Conservation (phyloP, 2,113 vertebrate genomes). For the Erythrocercus mccallii region DNA sequence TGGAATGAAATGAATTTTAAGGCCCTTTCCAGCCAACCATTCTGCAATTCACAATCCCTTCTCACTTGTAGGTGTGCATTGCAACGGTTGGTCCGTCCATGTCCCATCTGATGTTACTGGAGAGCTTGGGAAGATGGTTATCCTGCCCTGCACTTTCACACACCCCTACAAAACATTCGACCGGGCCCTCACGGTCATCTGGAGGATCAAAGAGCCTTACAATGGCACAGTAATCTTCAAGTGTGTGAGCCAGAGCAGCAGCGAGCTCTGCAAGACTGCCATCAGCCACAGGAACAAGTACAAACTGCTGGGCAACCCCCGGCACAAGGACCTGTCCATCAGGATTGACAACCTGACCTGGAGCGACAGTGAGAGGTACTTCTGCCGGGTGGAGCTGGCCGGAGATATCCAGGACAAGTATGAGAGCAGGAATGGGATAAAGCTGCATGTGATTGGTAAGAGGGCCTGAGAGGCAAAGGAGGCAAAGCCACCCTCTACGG, state of each 20-base stretch:
- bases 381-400: slow-evolving; percentile 86
- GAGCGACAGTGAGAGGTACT: slow-evolving; percentile 86
- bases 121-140: slow-evolving; percentile 79
- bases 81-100: slow-evolving; percentile 85
- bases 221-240: slow-evolving; percentile 78
- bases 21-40: not conserved
- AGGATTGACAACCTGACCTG: slow-evolving; percentile 81
- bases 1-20: not conserved
- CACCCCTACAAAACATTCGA: slow-evolving; percentile 87
- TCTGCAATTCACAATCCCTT: not conserved
- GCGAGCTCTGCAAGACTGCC: slow-evolving; percentile 77
- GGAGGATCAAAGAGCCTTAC: slow-evolving; percentile 82
- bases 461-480: not conserved
- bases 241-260: slow-evolving; percentile 75
- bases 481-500: accelerated
- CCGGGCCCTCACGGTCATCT: slow-evolving; percentile 82
- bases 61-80: slow-evolving; percentile 35
- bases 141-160: slow-evolving; percentile 90
- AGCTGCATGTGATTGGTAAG: slow-evolving; percentile 85
- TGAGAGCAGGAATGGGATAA: slow-evolving; percentile 86
- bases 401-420: slow-evolving; percentile 81
- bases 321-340: slow-evolving; percentile 90
- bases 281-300: slow-evolving; percentile 84
- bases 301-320: slow-evolving; percentile 86
- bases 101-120: slow-evolving; percentile 83